Evolutionary conservation across 2,113 vertebrate genomes (phyloP), one percentile per base, ranked within the genome.

Genomic region (Melanocharis versteri): DNA sequence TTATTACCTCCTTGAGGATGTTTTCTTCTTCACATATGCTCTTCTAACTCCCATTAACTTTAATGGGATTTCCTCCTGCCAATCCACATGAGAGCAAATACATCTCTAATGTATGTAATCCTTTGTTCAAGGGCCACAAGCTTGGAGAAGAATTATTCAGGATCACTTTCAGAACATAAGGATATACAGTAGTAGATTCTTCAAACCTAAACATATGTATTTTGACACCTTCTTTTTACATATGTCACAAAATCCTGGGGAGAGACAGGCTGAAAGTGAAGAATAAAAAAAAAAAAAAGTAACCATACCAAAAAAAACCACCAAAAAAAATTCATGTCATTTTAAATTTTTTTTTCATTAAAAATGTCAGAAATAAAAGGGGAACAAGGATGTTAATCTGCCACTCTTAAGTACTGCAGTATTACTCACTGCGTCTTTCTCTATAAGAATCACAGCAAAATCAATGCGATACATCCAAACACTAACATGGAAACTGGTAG

Each of bases 1-100:
- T 94, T 95, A 96, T 90, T 93, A 83, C 13, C 22, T 93, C 95
- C 84, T 90, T 62, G 56, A 79, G 79, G 71, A 83, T 70, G 42
- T 62, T 90, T 73, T 39, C 58, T 93, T 87, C 78, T 91, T 91
- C 70, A 72, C 30, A 50, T 90, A 85, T 62, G 75, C 33, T 88
- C 35, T 81, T 96, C 71, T 68, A 75, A 40, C 47, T 91, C 30
- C 66, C 57, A 89, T 94, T 94, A 95, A 30, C 37, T 96, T 93
- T 94, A 81, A 90, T 86, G 35, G 50, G 19, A 91, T 70, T 83
- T 91, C 47, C 64, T 88, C 19, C 2, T 88, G 60, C 24, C 51
- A 80, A 81, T 77, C 42, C 64, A 65, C 39, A 42, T 66, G 35
- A 96, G 47, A 85, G 44, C 26, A 85, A 93, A 82, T 66, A 76